A percentile compares a stretch with the other conserved stretches of the same genome.
Conservation (phyloP, 2,888 invertebrate genomes). For the Corbicula japonica region DNA sequence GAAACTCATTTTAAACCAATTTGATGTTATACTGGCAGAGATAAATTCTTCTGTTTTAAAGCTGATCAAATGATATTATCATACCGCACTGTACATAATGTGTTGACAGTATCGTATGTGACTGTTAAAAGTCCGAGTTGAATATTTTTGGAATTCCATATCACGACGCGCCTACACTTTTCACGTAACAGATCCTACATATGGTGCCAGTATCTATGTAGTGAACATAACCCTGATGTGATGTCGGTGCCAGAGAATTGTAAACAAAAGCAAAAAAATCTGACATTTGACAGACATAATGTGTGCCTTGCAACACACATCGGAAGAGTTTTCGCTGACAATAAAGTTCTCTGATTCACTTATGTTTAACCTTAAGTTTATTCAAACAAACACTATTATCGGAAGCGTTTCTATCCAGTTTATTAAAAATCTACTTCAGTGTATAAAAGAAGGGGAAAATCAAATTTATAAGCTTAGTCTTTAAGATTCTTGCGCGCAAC, state of each 20-base stretch:
- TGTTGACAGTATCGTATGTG: too few relatives aligned
- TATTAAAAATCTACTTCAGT: not conserved
- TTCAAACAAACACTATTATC: not conserved
- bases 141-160: not conserved
- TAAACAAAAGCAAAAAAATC: too few relatives aligned
- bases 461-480: not conserved
- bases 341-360: not conserved
- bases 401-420: not conserved
- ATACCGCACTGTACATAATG: not conserved
- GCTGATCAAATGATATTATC: not conserved
- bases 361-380: not conserved
- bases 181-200: too few relatives aligned
- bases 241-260: too few relatives aligned
- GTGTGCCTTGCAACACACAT: too few relatives aligned
- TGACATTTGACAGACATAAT: too few relatives aligned
- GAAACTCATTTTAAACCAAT: constrained; percentile 71
- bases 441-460: not conserved
- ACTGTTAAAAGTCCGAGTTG: not conserved
- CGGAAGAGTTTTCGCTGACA: too few relatives aligned
- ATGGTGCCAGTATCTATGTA: too few relatives aligned
- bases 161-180: not conserved
- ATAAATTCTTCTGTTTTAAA: not conserved
- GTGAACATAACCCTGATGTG: too few relatives aligned
- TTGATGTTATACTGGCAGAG: not conserved
- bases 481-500: not conserved